These are phyloP conservation scores for Drosophila tropicalis DNA, from an alignment of 1,140 invertebrate species.

Conservation along the genomic window DNA sequence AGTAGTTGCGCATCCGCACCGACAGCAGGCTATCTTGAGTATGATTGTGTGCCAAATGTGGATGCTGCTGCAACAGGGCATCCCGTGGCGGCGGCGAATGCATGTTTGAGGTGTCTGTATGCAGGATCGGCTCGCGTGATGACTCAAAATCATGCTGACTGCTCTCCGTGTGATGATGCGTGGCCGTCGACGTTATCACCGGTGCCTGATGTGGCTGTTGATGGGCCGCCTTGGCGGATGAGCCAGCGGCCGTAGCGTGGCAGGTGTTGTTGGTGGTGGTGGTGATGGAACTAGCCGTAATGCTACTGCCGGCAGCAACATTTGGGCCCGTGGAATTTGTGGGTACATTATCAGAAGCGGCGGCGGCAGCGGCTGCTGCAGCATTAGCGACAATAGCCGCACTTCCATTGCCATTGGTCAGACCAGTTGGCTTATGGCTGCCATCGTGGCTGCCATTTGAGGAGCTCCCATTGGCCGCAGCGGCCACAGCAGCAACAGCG, in stretches of 20 bases:
- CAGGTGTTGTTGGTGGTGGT: slow-evolving; percentile 27
- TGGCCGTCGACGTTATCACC: slow-evolving; percentile 78
- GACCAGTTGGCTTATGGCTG: slow-evolving; percentile 27
- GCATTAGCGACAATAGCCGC: not conserved
- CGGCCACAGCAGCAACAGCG: slow-evolving; percentile 46
- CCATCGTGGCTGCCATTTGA: slow-evolving; percentile 41
- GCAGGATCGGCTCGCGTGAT: slow-evolving; percentile 72
- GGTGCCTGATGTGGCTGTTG: slow-evolving; percentile 77
- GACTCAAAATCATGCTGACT: slow-evolving; percentile 82
- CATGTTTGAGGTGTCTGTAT: slow-evolving; percentile 81
- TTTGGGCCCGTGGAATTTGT: slow-evolving; percentile 55
- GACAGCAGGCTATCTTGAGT: slow-evolving; percentile 62
- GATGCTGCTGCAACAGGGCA: slow-evolving; percentile 55
- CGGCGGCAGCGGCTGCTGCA: not conserved
- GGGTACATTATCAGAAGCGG: slow-evolving; percentile 49
- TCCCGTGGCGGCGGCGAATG: slow-evolving; percentile 78
- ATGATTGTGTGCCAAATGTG: slow-evolving; percentile 66
- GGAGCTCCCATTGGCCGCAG: slow-evolving; percentile 27
- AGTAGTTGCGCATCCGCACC: slow-evolving; percentile 79
- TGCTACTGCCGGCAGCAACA: slow-evolving; percentile 45
- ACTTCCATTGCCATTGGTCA: slow-evolving; percentile 24
- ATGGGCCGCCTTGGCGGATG: slow-evolving; percentile 29
- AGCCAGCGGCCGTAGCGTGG: slow-evolving; percentile 35
- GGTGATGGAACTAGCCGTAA: slow-evolving; percentile 62
- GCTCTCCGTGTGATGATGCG: slow-evolving; percentile 75